Conservation (phyloP, 2,113 vertebrate genomes). For the Daphoenositta chrysoptera region DNA sequence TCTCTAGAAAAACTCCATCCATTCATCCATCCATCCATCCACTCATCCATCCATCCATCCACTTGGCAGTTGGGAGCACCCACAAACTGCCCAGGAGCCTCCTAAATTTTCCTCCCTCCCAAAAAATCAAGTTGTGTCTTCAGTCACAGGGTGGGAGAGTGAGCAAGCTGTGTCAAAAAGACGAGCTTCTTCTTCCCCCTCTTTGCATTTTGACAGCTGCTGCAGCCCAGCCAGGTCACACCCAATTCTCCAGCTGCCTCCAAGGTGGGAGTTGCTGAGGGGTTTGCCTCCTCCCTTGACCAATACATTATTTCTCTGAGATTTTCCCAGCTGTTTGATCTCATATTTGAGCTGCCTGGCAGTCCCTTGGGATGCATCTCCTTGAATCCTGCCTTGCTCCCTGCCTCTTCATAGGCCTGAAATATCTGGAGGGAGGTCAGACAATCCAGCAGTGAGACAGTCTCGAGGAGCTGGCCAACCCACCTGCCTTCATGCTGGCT, state of each 20-base stretch:
- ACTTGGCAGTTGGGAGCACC: background rate
- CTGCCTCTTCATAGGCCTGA: background rate
- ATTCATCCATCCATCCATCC: background rate
- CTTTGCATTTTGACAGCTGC: background rate
- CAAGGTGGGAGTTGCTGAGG: background rate
- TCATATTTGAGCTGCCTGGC: background rate
- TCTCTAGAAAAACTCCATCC: background rate
- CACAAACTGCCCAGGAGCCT: background rate
- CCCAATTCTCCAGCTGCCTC: background rate
- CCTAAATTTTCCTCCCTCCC: background rate
- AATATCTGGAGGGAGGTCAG: background rate
- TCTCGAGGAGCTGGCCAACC: fast-evolving
- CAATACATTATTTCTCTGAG: background rate
- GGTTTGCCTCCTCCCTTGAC: background rate
- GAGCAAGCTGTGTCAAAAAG: background rate
- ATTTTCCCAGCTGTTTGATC: background rate
- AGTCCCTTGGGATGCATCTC: background rate
- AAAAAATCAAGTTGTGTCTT: background rate
- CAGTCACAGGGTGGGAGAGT: background rate
- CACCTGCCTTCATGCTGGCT: background rate
- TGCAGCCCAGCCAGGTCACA: background rate
- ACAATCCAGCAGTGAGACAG: background rate
- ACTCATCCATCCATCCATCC: background rate
- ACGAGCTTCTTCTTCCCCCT: background rate
- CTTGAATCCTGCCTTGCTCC: background rate